Percentiles rank a stretch among this genome's conserved stretches.
phyloP scores from a whole-genome alignment of 2,888 invertebrate species.

The Lepidocyrtoides sp. region DNA sequence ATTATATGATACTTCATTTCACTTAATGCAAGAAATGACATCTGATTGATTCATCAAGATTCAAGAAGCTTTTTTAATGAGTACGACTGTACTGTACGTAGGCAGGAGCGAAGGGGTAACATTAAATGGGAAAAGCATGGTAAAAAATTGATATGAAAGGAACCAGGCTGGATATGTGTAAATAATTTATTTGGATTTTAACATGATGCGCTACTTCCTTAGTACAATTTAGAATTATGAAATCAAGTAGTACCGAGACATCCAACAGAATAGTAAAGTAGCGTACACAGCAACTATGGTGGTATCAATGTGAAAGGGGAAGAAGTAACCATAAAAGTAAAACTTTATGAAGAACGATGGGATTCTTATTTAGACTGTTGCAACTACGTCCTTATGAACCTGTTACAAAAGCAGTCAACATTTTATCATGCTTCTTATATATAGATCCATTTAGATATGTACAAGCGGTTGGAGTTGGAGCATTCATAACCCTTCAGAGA shows the following conservation, averaged over 20 bases:
- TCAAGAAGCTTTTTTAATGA: too few relatives aligned
- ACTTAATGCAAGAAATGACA: too few relatives aligned
- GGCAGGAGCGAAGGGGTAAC: too few relatives aligned
- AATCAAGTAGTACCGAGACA: background rate
- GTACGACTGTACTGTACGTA: too few relatives aligned
- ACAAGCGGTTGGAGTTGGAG: background rate
- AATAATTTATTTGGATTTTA: too few relatives aligned
- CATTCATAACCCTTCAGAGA: slow-evolving; percentile 51
- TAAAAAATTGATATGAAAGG: too few relatives aligned
- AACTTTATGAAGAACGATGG: slow-evolving; percentile 49
- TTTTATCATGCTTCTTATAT: background rate
- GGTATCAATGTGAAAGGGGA: background rate
- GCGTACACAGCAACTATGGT: background rate
- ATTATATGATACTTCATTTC: too few relatives aligned
- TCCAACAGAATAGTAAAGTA: slow-evolving; percentile 27
- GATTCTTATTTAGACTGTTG: slow-evolving; percentile 31
- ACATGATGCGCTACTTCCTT: background rate
- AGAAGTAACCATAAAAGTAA: slow-evolving; percentile 68
- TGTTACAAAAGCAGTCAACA: background rate
- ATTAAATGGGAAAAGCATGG: too few relatives aligned
- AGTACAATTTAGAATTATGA: background rate
- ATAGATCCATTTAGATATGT: background rate
- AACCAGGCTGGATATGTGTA: too few relatives aligned
- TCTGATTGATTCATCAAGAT: too few relatives aligned
- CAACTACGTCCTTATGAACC: background rate